Evolutionary conservation across 53 echinoderm and acorn worm genomes (phyloP), one percentile per base, ranked within the genome.

Genomic region (Pentamera pediparva): DNA sequence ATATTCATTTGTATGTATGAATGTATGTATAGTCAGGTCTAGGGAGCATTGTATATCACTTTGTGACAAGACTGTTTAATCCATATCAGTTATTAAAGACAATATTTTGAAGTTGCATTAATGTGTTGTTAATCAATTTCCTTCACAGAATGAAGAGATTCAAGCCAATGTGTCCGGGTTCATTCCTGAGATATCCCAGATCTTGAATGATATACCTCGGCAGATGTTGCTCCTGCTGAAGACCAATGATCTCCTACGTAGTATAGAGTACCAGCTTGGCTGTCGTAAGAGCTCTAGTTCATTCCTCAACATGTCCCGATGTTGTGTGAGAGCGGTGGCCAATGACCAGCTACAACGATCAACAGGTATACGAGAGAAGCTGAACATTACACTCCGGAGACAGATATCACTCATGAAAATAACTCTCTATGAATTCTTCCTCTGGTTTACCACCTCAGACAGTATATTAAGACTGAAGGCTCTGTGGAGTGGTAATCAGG

Each of bases 291-390:
- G 83, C 64, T 91, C 98, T 59, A 98, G 98, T 77, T 91, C 98
- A 32, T 98, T 98, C 76, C 83, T 98, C 58, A 98, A 92, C 76
- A 98, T 98, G 98, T 92, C 98, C 8, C 71, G 79, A 56, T 98
- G 98, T 62, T 98, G 98, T 56, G 91, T 98, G 33, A 72, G 91
- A 11, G 86, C 98, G 21, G 65, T 92, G 22, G 80, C 89, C 3
- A 81, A 92, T 32, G 78, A 98, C 33, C 76, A 98, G 28, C 74
- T 78, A 5, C 33, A 28, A 4, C 61, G 37, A 9, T 81, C 80
- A 26, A 55, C 51, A 35, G 56, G 84, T 13, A 77, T 89, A 67
- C 35, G 59, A 58, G 73, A 88, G 22, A 83, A 71, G 19, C 17
- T 59, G 2, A 72, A 62, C 19, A 86, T 92, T 26, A 39, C 37